Percentiles rank a stretch among this genome's conserved stretches.
These are phyloP conservation scores for Pentalonia nigronervosa DNA, from an alignment of 1,140 invertebrate genomes.

Conservation along the genomic window DNA sequence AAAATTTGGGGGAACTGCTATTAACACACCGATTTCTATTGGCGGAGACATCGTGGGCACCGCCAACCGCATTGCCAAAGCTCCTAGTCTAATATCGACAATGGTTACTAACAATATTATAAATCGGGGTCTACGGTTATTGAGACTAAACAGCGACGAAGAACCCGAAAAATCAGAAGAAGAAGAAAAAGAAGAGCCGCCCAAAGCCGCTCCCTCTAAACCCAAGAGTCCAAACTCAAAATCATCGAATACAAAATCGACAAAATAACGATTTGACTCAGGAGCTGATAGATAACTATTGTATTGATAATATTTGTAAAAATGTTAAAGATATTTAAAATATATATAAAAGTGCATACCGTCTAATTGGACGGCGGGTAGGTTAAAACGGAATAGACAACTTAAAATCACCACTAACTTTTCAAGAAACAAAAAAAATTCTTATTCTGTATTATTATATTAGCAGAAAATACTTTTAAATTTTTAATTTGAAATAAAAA, in stretches of 20 bases:
- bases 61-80: background rate
- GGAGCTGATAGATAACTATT: background rate
- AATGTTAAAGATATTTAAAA: background rate
- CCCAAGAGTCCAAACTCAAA: too few relatives aligned
- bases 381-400: background rate
- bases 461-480: too few relatives aligned
- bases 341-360: background rate
- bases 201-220: too few relatives aligned
- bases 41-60: background rate
- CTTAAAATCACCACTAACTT: too few relatives aligned
- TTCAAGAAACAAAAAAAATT: background rate
- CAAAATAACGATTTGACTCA: too few relatives aligned
- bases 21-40: background rate
- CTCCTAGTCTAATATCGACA: background rate
- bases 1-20: background rate
- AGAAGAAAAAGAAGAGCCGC: background rate
- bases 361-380: too few relatives aligned
- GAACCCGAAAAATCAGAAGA: background rate
- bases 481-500: too few relatives aligned
- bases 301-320: background rate
- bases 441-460: too few relatives aligned
- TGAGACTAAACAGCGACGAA: background rate
- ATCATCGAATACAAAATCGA: too few relatives aligned
- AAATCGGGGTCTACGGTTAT: background rate
- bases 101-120: background rate